phyloP scores from a whole-genome alignment of 92 coral and sea anemone species.

The Actinostola sp. region DNA sequence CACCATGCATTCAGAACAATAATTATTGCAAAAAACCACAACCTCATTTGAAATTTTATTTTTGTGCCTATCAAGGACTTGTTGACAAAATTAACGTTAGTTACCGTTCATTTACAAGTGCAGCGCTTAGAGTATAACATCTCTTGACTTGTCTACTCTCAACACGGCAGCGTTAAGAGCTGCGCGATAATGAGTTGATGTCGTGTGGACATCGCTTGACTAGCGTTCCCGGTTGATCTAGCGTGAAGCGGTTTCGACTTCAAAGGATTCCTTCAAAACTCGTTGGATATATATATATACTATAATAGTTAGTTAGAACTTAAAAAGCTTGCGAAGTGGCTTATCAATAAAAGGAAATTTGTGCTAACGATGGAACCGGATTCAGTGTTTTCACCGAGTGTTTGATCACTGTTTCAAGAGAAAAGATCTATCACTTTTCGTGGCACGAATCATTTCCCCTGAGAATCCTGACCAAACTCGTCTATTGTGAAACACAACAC shows the following conservation, averaged over 20 bases:
- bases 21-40: conserved; percentile 1
- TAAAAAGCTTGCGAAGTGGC: conserved; percentile 7
- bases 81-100: conserved; percentile 13
- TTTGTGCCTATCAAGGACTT: background rate
- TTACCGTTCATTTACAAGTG: background rate
- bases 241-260: too few species aligned
- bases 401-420: conserved; percentile 3
- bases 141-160: conserved; percentile 15
- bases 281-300: background rate
- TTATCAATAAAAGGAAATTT: background rate
- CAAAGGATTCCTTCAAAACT: background rate
- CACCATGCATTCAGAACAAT: background rate
- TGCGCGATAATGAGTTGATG: conserved; percentile 5
- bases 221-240: background rate
- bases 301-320: background rate
- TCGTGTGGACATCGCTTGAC: background rate
- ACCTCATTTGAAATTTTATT: background rate
- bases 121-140: background rate
- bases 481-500: background rate
- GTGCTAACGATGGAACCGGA: background rate
- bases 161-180: background rate
- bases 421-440: conserved; percentile 2
- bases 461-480: background rate
- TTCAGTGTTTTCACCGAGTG: background rate
- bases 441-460: conserved; percentile 3